Percentiles rank a stretch among this genome's conserved stretches.
These are phyloP conservation scores for Percopsis omiscomaycus DNA, from an alignment of 2,797 vertebrate genomes.

Conservation along the genomic window DNA sequence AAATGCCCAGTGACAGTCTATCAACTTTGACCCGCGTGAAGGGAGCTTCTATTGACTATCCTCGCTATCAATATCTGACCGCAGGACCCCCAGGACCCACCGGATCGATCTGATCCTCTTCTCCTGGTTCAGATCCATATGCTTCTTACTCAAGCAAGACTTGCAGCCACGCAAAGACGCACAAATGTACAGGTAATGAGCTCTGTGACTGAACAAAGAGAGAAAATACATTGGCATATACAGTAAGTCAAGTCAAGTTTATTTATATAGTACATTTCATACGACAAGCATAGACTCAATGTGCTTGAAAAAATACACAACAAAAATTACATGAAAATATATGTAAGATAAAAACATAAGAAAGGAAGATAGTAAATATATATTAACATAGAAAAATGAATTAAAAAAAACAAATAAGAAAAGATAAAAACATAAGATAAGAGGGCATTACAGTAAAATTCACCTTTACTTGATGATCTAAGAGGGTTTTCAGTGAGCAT, in stretches of 20 bases:
- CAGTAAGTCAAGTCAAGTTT: not conserved
- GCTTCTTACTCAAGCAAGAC: slow-evolving; percentile 27
- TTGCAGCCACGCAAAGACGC: slow-evolving; percentile 12
- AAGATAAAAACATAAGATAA: no score
- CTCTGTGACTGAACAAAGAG: slow-evolving; percentile 15
- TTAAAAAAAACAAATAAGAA: no score
- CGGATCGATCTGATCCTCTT: slow-evolving; percentile 49
- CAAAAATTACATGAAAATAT: no score
- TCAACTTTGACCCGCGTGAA: slow-evolving; percentile 53
- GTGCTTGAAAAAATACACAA: no score
- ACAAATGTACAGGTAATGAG: slow-evolving; percentile 21
- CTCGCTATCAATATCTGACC: slow-evolving; percentile 49
- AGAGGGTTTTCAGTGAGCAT: no score
- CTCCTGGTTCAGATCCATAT: slow-evolving; percentile 50
- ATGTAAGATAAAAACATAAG: no score
- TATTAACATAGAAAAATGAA: no score
- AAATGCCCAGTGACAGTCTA: slow-evolving; percentile 40
- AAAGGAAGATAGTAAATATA: no score
- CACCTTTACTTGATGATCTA: no score
- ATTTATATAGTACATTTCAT: no score
- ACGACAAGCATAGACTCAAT: no score
- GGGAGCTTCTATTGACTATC: slow-evolving; percentile 47
- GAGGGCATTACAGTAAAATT: no score
- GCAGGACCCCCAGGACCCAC: slow-evolving; percentile 39
- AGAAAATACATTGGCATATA: not conserved